Base-by-base conservation (phyloP, 1,140 invertebrate genomes). In the Trypoxylus dichotomus region DNA sequence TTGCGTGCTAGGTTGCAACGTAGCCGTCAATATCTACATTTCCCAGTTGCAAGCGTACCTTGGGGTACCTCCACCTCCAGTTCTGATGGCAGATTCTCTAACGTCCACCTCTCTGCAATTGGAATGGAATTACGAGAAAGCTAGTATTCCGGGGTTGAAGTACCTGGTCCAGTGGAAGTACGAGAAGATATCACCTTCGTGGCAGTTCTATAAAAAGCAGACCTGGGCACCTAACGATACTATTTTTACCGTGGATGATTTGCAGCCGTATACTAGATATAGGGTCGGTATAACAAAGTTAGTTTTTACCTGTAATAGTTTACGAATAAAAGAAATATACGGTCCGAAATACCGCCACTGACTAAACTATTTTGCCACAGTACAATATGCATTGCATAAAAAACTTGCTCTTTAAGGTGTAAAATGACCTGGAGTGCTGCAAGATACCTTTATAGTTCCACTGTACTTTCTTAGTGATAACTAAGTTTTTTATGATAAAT, bases 261-360 rank as follows among this genome's bases (percentile, higher is more conserved):
- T 97, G 6, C 91, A 93, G 72, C 95, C 96, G 0, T 97, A 95
- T 83, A 95, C 95, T 0, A 96, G 94, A 84, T 97, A 97, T 84
- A 90, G 92, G 88, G 95, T 75, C 3, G 25, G 42, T 73, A n/a
- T n/a, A n/a, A n/a, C n/a, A n/a, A n/a, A n/a, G n/a, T n/a, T n/a
- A n/a, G n/a, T n/a, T n/a, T n/a, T n/a, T n/a, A n/a, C n/a, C n/a
- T n/a, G n/a, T n/a, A n/a, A n/a, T n/a, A n/a, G n/a, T n/a, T n/a
- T n/a, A n/a, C n/a, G n/a, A n/a, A n/a, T n/a, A n/a, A n/a, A n/a
- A n/a, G n/a, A n/a, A n/a, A n/a, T n/a, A n/a, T n/a, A n/a, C n/a
- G n/a, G n/a, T n/a, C n/a, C n/a, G n/a, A n/a, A n/a, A n/a, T n/a
- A n/a, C n/a, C n/a, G n/a, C n/a, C n/a, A n/a, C n/a, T n/a, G n/a